Conservation (phyloP, 1,140 invertebrate genomes). For the Zaprionus ghesquierei region DNA sequence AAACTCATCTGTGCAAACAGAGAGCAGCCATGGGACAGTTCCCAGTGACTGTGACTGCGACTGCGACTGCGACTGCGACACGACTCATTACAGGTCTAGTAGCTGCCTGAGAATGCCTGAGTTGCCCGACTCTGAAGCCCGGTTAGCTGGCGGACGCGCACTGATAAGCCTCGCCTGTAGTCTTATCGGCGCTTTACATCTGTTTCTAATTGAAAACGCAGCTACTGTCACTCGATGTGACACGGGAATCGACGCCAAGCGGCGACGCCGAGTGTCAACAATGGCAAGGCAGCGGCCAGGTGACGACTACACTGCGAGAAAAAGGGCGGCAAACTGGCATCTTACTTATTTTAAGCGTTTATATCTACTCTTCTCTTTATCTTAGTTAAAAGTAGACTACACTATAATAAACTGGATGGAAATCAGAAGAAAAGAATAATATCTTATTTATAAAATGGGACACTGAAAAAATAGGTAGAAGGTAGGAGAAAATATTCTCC, state of each 20-base stretch:
- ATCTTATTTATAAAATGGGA: too few species aligned
- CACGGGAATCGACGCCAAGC: conserved; percentile 79
- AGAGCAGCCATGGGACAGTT: conserved; percentile 1
- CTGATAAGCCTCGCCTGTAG: conserved; percentile 26
- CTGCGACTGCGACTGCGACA: conserved; percentile 42
- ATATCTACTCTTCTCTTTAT: too few species aligned
- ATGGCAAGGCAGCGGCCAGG: conserved; percentile 31
- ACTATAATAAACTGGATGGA: too few species aligned
- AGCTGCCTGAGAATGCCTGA: conserved; percentile 38
- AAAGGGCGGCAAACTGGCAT: too few species aligned
- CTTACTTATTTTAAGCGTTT: not conserved
- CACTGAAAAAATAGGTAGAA: too few species aligned
- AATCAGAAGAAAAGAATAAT: too few species aligned
- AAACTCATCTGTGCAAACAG: conserved; percentile 78
- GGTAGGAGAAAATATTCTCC: too few species aligned
- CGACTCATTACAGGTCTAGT: conserved; percentile 80
- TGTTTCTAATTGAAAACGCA: conserved; percentile 83
- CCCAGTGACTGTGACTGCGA: not conserved
- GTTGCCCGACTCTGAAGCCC: conserved; percentile 1
- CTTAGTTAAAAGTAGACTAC: too few species aligned
- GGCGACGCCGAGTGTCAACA: conserved; percentile 62
- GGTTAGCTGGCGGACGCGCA: conserved; percentile 11
- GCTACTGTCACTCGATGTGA: conserved; percentile 72
- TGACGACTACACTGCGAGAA: conserved; percentile 21
- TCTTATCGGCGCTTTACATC: conserved; percentile 76